Percentiles rank a stretch among this genome's conserved stretches.
Evolutionary conservation across 2,888 invertebrate species (phyloP).

Genomic region (Drosophila multiciliata): DNA sequence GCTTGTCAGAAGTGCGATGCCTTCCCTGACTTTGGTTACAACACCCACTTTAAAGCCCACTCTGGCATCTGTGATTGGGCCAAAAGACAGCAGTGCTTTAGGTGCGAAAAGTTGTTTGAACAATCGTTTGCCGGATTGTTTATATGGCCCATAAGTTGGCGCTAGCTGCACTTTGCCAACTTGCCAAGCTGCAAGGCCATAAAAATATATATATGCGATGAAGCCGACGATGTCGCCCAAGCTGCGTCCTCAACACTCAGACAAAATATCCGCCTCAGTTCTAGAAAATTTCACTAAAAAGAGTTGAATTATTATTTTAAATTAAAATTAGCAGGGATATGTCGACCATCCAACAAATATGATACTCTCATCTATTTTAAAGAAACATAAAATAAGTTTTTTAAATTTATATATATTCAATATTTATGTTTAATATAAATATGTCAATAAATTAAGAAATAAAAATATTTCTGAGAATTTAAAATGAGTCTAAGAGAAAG

Average conservation of each 20-base stretch:
- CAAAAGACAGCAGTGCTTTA: conserved; percentile 58
- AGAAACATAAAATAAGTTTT: not conserved
- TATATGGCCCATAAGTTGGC: conserved; percentile 74
- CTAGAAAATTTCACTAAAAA: not conserved
- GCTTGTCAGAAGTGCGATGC: conserved; percentile 43
- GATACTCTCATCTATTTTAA: not conserved
- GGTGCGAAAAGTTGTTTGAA: conserved; percentile 61
- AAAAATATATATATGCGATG: conserved; percentile 63
- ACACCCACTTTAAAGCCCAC: conserved; percentile 66
- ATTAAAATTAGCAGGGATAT: too few species aligned
- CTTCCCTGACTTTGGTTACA: conserved; percentile 19
- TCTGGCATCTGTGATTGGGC: conserved; percentile 70
- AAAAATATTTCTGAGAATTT: not conserved
- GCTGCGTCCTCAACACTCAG: conserved; percentile 18
- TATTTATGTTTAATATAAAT: not conserved
- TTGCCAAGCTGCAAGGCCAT: conserved; percentile 64
- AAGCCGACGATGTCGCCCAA: conserved; percentile 37
- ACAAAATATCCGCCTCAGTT: not conserved
- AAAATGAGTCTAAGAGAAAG: not conserved
- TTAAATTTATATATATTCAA: not conserved
- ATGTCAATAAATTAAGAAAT: not conserved
- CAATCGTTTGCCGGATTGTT: conserved; percentile 40
- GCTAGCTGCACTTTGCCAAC: conserved; percentile 60
- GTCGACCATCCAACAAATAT: not conserved
- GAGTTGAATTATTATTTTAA: not conserved